Conservation (phyloP, 2,888 invertebrate genomes). For the Ptychoptera contaminata region DNA sequence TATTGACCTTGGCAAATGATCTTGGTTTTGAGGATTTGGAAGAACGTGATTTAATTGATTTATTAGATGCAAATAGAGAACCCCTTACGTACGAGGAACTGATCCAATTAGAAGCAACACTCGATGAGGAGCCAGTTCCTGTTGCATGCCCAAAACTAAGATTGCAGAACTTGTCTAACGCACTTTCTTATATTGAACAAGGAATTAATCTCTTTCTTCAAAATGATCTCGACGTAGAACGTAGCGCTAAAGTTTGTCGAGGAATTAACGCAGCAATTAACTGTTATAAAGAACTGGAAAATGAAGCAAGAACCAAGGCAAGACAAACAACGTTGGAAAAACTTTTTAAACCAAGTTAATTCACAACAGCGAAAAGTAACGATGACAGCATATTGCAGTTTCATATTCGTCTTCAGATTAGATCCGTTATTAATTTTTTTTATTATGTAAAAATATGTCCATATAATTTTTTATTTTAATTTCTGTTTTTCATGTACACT, state of each 20-base stretch:
- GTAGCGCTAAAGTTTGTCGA: constrained; percentile 12
- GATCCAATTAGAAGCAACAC: constrained; percentile 9
- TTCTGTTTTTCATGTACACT: too few relatives aligned
- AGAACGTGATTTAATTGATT: constrained; percentile 13
- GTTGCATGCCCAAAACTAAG: constrained; percentile 10
- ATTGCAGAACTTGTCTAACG: constrained; percentile 11
- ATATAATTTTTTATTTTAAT: too few relatives aligned
- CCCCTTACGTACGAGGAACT: constrained; percentile 14
- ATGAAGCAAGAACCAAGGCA: constrained; percentile 10
- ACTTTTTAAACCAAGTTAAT: constrained; percentile 9
- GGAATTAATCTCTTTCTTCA: constrained; percentile 8
- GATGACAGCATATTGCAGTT: too few relatives aligned
- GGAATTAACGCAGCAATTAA: constrained; percentile 13
- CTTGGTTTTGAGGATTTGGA: constrained; percentile 10
- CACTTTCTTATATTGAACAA: constrained; percentile 7
- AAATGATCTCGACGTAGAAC: constrained; percentile 13
- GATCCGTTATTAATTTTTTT: background rate
- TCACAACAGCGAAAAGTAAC: constrained; percentile 5
- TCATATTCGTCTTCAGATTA: constrained; percentile 1
- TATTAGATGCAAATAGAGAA: constrained; percentile 11
- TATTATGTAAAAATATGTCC: too few relatives aligned
- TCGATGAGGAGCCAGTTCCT: constrained; percentile 12
- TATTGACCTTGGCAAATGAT: constrained; percentile 11
- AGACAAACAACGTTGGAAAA: constrained; percentile 9
- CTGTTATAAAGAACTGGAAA: constrained; percentile 13